phyloP scores from a whole-genome alignment of 2,888 invertebrate species.

The Automeris io region DNA sequence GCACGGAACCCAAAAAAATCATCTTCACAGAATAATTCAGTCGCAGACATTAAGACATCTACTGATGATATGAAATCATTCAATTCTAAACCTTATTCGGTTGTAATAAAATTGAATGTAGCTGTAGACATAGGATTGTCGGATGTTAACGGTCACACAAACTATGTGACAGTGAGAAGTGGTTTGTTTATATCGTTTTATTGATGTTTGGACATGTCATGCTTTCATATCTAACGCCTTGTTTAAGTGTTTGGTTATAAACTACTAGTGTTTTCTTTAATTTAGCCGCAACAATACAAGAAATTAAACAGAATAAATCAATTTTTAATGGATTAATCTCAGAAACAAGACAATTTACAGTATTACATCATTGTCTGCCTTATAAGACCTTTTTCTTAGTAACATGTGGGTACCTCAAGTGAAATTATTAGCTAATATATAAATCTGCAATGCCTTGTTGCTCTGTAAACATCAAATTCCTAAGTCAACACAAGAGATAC shows the following conservation, averaged over 20 bases:
- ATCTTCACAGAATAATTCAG: conserved; percentile 58
- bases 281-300: no score
- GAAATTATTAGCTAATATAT: no score
- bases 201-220: not conserved
- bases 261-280: not conserved
- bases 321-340: no score
- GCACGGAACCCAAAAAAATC: no score
- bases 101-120: not conserved
- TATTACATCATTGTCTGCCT: no score
- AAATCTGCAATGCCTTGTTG: no score
- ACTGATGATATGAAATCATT: not conserved
- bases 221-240: not conserved
- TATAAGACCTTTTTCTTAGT: no score
- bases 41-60: not conserved
- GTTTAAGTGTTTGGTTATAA: not conserved
- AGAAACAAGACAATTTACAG: no score
- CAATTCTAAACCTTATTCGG: not conserved
- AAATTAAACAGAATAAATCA: no score
- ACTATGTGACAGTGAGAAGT: conserved; percentile 39
- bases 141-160: conserved; percentile 40
- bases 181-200: conserved; percentile 30
- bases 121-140: conserved; percentile 15
- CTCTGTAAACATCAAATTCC: no score
- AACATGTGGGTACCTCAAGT: no score
- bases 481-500: no score